Percentiles rank a stretch among this genome's conserved stretches.
Conservation (phyloP, 2,113 vertebrate species). For the Pantherophis guttatus region DNA sequence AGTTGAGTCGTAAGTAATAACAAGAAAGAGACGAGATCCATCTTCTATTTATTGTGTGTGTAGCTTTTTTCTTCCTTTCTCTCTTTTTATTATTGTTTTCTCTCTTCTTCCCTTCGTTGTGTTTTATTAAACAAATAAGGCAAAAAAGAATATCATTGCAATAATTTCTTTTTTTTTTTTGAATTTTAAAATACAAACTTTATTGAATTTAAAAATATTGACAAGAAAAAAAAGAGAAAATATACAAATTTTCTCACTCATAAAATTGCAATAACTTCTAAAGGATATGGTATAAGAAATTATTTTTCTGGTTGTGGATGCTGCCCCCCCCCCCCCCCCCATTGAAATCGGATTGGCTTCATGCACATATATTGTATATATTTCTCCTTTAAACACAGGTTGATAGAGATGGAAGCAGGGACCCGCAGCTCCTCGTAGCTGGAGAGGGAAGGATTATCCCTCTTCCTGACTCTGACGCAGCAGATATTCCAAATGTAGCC, state of each 20-base stretch:
- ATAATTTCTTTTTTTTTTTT: background rate
- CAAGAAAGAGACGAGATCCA: background rate
- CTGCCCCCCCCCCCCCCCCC: no score
- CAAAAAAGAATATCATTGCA: background rate
- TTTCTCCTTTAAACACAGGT: constrained; percentile 25
- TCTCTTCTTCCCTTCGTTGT: background rate
- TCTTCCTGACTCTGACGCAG: background rate
- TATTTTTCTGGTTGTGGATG: background rate
- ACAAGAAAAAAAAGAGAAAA: no score
- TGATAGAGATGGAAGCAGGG: constrained; percentile 22
- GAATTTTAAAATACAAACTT: no score
- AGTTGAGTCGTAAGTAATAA: no score
- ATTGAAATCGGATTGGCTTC: background rate
- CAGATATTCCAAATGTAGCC: constrained; percentile 9
- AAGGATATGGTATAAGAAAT: background rate
- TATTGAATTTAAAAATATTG: no score
- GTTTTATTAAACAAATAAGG: background rate
- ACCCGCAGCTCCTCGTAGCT: background rate
- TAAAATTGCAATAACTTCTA: background rate
- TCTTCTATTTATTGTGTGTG: background rate
- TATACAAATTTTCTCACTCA: no score
- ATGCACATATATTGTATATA: background rate
- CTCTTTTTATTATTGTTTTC: background rate
- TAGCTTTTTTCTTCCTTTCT: background rate
- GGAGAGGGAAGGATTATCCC: constrained; percentile 27